phyloP scores from a whole-genome alignment of 2,888 invertebrate genomes.

The Tuta absoluta region DNA sequence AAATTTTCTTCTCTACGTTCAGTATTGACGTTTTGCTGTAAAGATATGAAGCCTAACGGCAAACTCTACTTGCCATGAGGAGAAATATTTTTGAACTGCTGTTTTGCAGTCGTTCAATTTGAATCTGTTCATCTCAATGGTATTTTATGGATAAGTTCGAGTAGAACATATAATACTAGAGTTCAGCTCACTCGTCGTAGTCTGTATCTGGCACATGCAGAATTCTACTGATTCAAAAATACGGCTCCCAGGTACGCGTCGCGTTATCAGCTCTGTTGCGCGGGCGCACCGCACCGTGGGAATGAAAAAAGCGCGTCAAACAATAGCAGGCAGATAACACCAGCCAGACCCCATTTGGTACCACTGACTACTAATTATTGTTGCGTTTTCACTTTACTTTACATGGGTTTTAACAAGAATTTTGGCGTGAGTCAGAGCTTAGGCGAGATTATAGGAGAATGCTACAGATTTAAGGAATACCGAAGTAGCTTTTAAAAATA shows the following conservation, averaged over 20 bases:
- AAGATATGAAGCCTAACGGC: not conserved
- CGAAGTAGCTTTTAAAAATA: not conserved
- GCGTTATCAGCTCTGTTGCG: constrained; percentile 58
- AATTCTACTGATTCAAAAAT: no score
- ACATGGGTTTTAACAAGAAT: constrained; percentile 27
- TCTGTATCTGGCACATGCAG: no score
- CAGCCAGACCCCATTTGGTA: constrained; percentile 73
- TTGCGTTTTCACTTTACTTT: constrained; percentile 58
- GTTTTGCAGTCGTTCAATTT: no score
- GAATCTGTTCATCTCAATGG: no score
- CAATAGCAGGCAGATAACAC: constrained; percentile 76
- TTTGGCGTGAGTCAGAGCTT: constrained; percentile 12
- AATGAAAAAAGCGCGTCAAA: constrained; percentile 78
- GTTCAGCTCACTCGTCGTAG: no score
- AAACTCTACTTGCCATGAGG: not conserved
- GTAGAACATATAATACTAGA: no score
- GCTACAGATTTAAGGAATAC: not conserved
- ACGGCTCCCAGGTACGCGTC: constrained; percentile 51
- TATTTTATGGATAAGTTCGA: no score
- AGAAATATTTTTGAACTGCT: no score
- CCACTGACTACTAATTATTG: constrained; percentile 67
- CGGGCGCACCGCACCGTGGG: constrained; percentile 70
- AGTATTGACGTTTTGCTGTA: not conserved
- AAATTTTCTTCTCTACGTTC: not conserved
- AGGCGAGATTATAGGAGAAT: not conserved